phyloP scores from a whole-genome alignment of 2,797 vertebrate species.

The Antennarius maculatus region DNA sequence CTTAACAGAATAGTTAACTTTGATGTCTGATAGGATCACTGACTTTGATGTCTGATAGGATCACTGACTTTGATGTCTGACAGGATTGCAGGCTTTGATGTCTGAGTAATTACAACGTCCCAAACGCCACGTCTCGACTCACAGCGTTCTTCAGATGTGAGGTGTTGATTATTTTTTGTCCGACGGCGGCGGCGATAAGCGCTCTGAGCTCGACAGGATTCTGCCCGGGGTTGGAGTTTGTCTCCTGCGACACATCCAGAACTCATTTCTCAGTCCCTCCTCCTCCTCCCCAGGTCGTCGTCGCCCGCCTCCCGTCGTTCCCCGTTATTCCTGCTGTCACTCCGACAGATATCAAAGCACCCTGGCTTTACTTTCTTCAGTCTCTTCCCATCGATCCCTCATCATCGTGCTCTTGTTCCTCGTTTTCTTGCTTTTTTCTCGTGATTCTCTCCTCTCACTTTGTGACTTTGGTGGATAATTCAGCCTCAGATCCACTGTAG shows the following conservation, averaged over 20 bases:
- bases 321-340: conserved; percentile 5
- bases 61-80: conserved; percentile 23
- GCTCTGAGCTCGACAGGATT: conserved; percentile 38
- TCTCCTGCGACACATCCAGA: conserved; percentile 53
- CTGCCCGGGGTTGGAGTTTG: conserved; percentile 44
- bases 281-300: conserved; percentile 1
- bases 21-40: no score
- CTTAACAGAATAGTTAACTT: no score
- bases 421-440: no score
- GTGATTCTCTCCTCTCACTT: no score
- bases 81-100: conserved; percentile 37
- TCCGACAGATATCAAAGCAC: conserved; percentile 53
- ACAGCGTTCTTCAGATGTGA: conserved; percentile 20
- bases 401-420: no score
- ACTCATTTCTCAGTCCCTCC: conserved; percentile 32
- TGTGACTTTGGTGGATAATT: no score
- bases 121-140: conserved; percentile 12
- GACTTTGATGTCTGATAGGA: not conserved
- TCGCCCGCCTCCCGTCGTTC: conserved; percentile 7
- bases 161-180: conserved; percentile 20
- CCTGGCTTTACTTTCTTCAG: not conserved
- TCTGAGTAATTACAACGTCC: conserved; percentile 39
- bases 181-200: conserved; percentile 45
- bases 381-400: no score
- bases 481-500: no score